Evolutionary conservation across 2,888 invertebrate genomes (phyloP).

Genomic region (Andrena trimmerana): DNA sequence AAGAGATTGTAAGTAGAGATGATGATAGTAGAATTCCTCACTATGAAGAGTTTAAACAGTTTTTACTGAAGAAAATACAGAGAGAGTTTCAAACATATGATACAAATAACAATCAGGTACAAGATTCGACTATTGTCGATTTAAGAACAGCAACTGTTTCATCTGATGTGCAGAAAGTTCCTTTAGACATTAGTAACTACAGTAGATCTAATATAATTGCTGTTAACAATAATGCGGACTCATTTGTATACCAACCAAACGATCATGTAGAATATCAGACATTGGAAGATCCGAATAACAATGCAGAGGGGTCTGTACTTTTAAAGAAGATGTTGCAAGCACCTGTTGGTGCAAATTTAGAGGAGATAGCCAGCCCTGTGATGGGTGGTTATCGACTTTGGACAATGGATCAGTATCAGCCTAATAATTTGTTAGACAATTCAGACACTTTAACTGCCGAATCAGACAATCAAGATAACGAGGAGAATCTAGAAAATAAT

Average conservation of each 20-base stretch:
- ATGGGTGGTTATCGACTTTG: slow-evolving; percentile 69
- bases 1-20: slow-evolving; percentile 78
- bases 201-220: slow-evolving; percentile 52
- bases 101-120: slow-evolving; percentile 72
- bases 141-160: slow-evolving; percentile 71
- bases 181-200: slow-evolving; percentile 45
- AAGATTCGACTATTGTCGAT: slow-evolving; percentile 72
- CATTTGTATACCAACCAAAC: slow-evolving; percentile 52
- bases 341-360: slow-evolving; percentile 81
- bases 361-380: slow-evolving; percentile 79
- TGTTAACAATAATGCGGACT: slow-evolving; percentile 49
- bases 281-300: slow-evolving; percentile 57
- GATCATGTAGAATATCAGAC: slow-evolving; percentile 55
- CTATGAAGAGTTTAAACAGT: slow-evolving; percentile 80
- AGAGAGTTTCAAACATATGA: slow-evolving; percentile 74
- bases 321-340: slow-evolving; percentile 83
- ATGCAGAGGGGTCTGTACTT: slow-evolving; percentile 71
- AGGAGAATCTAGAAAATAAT: slow-evolving; percentile 68
- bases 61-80: slow-evolving; percentile 74
- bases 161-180: slow-evolving; percentile 49
- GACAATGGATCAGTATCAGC: slow-evolving; percentile 66
- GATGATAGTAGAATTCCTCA: slow-evolving; percentile 73
- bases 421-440: slow-evolving; percentile 76
- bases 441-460: slow-evolving; percentile 83
- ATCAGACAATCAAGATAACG: slow-evolving; percentile 77